Evolutionary conservation across 2,888 invertebrate genomes (phyloP).

Genomic region (Priocnemis perturbator): DNA sequence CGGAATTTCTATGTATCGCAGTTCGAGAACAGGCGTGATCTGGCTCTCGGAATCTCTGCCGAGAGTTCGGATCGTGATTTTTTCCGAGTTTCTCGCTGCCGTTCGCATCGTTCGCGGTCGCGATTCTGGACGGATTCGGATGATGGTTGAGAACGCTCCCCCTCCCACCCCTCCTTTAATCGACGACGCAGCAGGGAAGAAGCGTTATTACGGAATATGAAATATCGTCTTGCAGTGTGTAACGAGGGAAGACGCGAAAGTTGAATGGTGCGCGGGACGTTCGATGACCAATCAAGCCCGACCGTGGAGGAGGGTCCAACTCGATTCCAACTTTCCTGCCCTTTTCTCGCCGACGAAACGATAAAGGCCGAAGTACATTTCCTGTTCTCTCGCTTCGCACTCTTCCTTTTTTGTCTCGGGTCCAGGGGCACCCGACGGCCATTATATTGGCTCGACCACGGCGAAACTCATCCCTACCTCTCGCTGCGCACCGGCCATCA

Average conservation of each 20-base stretch:
- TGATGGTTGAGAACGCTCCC: no score
- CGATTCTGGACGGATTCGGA: no score
- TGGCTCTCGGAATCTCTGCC: no score
- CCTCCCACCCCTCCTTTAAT: no score
- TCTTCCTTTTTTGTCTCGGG: background rate
- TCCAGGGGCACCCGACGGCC: constrained; percentile 32
- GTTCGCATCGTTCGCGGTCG: no score
- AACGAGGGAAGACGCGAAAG: background rate
- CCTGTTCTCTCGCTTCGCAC: background rate
- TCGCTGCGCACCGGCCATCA: background rate
- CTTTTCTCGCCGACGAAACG: constrained; percentile 26
- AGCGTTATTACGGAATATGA: no score
- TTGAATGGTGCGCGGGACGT: background rate
- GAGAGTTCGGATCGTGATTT: no score
- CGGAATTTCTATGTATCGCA: no score
- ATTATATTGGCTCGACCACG: constrained; percentile 48
- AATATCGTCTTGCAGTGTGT: background rate
- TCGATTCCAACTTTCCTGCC: constrained; percentile 36
- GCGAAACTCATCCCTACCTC: constrained; percentile 14
- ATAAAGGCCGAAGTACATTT: constrained; percentile 40
- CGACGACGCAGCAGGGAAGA: no score
- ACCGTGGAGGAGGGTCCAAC: constrained; percentile 10
- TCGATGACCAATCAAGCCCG: constrained; percentile 34
- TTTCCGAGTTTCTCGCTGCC: no score
- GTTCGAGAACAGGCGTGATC: no score